Conservation (phyloP, 2,888 invertebrate genomes). For the Agrochola lota region DNA sequence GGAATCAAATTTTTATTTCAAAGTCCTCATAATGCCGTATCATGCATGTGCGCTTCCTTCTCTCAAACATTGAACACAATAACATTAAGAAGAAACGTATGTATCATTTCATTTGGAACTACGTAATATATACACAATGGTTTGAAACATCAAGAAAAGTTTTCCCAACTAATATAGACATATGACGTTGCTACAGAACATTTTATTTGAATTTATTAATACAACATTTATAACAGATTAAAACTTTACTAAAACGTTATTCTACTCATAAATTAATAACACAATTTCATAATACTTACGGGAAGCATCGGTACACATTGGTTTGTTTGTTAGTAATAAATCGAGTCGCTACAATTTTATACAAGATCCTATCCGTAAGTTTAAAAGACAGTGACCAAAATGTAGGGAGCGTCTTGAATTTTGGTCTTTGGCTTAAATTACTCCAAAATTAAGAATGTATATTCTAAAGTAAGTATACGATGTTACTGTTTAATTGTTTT, state of each 20-base stretch:
- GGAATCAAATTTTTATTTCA: conserved; percentile 74
- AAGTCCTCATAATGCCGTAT: conserved; percentile 68
- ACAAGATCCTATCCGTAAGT: conserved; percentile 19
- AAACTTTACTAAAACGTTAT: conserved; percentile 75
- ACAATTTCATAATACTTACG: conserved; percentile 85
- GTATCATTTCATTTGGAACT: conserved; percentile 50
- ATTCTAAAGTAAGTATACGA: conserved; percentile 1
- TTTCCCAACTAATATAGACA: conserved; percentile 42
- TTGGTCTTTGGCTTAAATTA: not conserved
- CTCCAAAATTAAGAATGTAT: conserved; percentile 18
- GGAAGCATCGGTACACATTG: conserved; percentile 72
- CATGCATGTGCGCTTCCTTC: conserved; percentile 70
- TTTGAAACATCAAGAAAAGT: conserved; percentile 35
- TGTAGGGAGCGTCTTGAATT: not conserved
- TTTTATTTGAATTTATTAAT: conserved; percentile 67
- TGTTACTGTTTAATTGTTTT: conserved; percentile 1
- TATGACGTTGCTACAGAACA: conserved; percentile 43
- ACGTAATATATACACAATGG: conserved; percentile 58
- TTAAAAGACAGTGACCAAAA: conserved; percentile 11
- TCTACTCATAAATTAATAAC: conserved; percentile 88
- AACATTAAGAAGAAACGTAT: conserved; percentile 61
- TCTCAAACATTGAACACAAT: conserved; percentile 66
- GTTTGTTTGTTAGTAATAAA: conserved; percentile 61
- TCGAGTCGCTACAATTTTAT: conserved; percentile 32
- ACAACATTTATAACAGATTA: conserved; percentile 74